phyloP scores from a whole-genome alignment of 2,113 vertebrate species.

The Gracilinanus agilis region DNA sequence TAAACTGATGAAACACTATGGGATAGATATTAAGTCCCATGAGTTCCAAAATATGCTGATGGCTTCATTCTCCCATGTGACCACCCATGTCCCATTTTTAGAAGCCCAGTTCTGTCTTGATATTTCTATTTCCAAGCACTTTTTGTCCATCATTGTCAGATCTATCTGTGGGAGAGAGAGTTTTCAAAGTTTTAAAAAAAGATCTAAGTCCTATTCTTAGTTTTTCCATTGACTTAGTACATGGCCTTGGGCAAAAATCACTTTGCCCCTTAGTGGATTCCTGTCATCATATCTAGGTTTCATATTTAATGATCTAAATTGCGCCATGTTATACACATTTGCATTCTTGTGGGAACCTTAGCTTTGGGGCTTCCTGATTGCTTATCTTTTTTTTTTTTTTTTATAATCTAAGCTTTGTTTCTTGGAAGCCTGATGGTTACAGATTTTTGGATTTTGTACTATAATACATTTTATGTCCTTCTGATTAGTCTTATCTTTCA shows the following conservation, averaged over 20 bases:
- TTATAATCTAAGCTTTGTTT: conserved; percentile 36
- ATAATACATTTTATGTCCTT: not conserved
- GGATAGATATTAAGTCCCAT: not conserved
- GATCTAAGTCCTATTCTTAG: not conserved
- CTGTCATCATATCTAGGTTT: not conserved
- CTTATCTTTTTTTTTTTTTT: not conserved
- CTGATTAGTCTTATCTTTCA: not conserved
- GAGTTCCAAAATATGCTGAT: conserved; percentile 11
- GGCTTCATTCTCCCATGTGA: not conserved
- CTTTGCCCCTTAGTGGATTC: not conserved
- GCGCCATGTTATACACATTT: not conserved
- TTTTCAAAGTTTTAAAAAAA: not conserved
- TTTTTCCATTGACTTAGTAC: not conserved
- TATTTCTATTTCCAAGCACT: not conserved
- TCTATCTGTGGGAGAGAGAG: conserved; percentile 9
- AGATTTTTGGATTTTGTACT: not conserved
- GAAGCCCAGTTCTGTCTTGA: not conserved
- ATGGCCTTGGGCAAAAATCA: conserved; percentile 7
- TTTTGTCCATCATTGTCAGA: not conserved
- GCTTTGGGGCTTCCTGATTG: not conserved
- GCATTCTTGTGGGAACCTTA: not conserved
- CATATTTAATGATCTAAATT: not conserved
- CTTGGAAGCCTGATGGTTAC: not conserved
- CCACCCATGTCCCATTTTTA: not conserved
- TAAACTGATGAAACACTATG: conserved; percentile 17